These are phyloP conservation scores for Coremacera marginata DNA, from an alignment of 2,888 invertebrate species.

Conservation along the genomic window DNA sequence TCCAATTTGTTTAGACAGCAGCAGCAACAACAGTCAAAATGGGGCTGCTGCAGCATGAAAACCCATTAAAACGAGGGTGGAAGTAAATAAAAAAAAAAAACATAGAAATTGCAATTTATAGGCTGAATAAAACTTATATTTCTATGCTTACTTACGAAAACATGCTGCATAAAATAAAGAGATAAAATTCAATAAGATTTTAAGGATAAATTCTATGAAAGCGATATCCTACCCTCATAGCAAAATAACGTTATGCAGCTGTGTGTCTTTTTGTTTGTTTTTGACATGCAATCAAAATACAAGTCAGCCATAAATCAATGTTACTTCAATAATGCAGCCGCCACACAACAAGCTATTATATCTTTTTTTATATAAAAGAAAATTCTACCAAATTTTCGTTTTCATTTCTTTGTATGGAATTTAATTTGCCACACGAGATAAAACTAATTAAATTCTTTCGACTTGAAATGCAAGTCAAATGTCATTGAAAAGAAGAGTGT, in stretches of 20 bases:
- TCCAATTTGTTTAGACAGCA: no score
- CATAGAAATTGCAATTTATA: constrained; percentile 3
- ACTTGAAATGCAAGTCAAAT: no score
- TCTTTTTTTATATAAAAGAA: no score
- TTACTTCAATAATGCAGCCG: neutral
- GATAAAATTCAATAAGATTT: neutral
- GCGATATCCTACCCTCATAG: neutral
- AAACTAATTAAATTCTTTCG: no score
- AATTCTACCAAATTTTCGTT: no score
- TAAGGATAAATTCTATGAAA: no score
- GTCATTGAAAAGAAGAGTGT: no score
- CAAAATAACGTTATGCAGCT: neutral
- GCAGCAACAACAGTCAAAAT: neutral
- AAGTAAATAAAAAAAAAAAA: neutral
- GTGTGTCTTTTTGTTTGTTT: neutral
- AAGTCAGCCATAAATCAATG: neutral
- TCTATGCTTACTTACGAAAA: neutral
- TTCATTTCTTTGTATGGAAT: no score
- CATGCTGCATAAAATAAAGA: neutral
- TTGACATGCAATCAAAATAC: neutral
- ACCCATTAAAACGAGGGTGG: constrained; percentile 10
- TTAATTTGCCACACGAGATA: no score
- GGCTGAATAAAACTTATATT: no score
- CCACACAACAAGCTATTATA: no score
- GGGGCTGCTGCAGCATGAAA: constrained; percentile 5